phyloP scores from a whole-genome alignment of 2,113 vertebrate genomes.

The Chelonoidis abingdonii region DNA sequence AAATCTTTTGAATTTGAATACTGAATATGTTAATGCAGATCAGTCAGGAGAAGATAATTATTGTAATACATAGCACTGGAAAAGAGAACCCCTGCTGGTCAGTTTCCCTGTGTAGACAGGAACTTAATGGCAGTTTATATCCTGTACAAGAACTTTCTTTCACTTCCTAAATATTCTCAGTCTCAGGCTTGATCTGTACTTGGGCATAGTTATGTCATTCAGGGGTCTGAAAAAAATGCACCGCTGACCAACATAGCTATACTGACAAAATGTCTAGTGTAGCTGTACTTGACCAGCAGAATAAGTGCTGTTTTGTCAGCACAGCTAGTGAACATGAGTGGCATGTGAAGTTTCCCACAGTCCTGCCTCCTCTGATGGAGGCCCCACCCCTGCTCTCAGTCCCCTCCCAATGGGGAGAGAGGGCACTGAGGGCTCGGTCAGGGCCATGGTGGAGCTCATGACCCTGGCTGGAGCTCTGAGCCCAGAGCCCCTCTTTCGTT shows the following conservation, averaged over 20 bases:
- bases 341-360: too few relatives aligned
- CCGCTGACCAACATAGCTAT: neutral
- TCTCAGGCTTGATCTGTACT: neutral
- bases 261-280: neutral
- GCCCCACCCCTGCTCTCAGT: too few relatives aligned
- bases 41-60: neutral
- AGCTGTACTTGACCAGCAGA: neutral
- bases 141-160: constrained; percentile 34
- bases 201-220: neutral
- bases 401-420: too few relatives aligned
- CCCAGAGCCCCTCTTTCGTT: too few relatives aligned
- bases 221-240: neutral
- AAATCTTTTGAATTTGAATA: neutral
- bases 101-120: constrained; percentile 11
- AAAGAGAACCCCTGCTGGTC: neutral
- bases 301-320: neutral
- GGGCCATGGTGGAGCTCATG: too few relatives aligned
- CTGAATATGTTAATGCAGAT: neutral
- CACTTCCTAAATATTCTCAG: neutral
- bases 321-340: neutral
- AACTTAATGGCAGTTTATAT: neutral
- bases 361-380: too few relatives aligned
- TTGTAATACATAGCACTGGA: neutral
- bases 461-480: too few relatives aligned
- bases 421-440: too few relatives aligned